These are phyloP conservation scores for Drosophila cardini DNA, from an alignment of 1,140 invertebrate genomes.

Conservation along the genomic window DNA sequence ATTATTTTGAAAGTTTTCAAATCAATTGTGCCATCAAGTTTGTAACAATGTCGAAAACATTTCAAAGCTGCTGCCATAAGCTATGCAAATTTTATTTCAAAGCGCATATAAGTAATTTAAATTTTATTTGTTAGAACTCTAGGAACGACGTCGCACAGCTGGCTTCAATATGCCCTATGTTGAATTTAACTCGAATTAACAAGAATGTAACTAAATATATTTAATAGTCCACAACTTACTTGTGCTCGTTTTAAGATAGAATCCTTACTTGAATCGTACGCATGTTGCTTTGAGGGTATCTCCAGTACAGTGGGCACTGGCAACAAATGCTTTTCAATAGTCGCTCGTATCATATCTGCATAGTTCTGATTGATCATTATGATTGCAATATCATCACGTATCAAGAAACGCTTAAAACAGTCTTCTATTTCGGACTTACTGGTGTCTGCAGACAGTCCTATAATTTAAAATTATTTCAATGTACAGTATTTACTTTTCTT, in stretches of 20 bases:
- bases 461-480: conserved; percentile 9
- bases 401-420: conserved; percentile 96
- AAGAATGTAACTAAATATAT: background rate
- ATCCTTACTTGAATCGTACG: conserved; percentile 99
- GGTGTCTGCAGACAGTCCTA: conserved; percentile 90
- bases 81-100: conserved; percentile 57
- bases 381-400: conserved; percentile 98
- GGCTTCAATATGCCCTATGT: conserved; percentile 54
- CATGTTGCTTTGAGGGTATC: conserved; percentile 99
- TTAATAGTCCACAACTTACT: conserved; percentile 85
- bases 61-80: conserved; percentile 39
- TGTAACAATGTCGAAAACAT: conserved; percentile 53
- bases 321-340: conserved; percentile 95
- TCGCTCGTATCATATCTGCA: conserved; percentile 98
- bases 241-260: conserved; percentile 97
- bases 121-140: background rate
- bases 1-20: conserved; percentile 47
- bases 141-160: conserved; percentile 16
- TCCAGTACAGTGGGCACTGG: conserved; percentile 98
- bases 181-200: background rate
- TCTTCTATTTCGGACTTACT: conserved; percentile 98
- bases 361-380: conserved; percentile 99
- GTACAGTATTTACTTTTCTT: conserved; percentile 83
- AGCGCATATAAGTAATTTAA: conserved; percentile 7
- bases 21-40: conserved; percentile 55